Base-by-base conservation (phyloP, 92 coral and sea anemone species). In the Porites rus region DNA sequence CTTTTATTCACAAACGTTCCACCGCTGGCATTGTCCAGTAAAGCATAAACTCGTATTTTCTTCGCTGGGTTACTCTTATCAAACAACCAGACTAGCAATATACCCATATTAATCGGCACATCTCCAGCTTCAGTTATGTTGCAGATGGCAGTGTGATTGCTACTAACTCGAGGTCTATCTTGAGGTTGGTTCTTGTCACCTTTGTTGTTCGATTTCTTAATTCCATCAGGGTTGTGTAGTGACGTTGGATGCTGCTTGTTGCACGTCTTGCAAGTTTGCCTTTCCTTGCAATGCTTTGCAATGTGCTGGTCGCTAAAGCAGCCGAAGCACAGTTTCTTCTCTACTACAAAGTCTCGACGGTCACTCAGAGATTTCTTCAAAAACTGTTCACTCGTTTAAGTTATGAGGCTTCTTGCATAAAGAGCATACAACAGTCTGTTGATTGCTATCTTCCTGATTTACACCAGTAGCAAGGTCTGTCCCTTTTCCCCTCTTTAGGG, bases 201-300 rank as follows among this genome's bases (percentile, higher is more conserved):
- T 19, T 21, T 77, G 56, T 69, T 60, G 43, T 82, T 60, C 7
- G 67, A 5, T 25, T 76, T 76, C 69, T 9, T 20, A 17, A 16
- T 25, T 88, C 93, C 83, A 65, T 85, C 73, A 56, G 75, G 8
- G 25, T 92, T 88, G 59, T 86, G 93, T 19, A 89, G 59, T 43
- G 93, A 80, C 1, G 98, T 89, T 8, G 95, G 93, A 50, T 94
- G 95, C 11, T 67, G 82, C 88, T 90, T 92, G 67, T 82, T 92
- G 80, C 95, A 92, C 12, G 76, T 83, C 80, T 92, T 78, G 38
- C 96, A 92, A 24, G 79, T 53, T 65, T 78, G 83, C 50, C 81
- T 87, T 38, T 72, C 72, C 25, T 81, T 92, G 73, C 94, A 87
- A 70, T 81, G 50, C 70, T 82, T 94, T n/a, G 93, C 89, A n/a